phyloP scores from a whole-genome alignment of 2,113 vertebrate genomes.

The Scopus umbretta region DNA sequence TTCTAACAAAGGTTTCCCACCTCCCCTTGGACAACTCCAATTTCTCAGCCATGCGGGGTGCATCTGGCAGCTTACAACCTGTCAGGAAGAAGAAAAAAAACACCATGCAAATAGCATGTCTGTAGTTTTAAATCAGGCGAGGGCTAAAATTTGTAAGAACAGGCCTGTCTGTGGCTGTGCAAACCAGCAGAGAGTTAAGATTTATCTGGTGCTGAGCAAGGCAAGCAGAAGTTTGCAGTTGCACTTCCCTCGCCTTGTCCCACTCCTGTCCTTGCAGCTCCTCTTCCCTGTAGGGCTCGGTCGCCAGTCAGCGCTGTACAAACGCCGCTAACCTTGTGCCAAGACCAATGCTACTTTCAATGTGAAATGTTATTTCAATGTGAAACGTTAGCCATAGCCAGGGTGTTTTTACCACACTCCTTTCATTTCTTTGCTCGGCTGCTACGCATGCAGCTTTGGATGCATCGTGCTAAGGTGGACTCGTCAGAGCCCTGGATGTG shows the following conservation, averaged over 20 bases:
- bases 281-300: not conserved
- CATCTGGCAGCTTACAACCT: not conserved
- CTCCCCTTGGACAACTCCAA: not conserved
- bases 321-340: not conserved
- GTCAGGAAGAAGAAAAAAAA: not conserved
- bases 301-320: not conserved
- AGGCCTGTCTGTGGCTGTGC: not conserved
- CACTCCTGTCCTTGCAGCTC: not conserved
- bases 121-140: slow-evolving; percentile 27
- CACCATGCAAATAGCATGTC: not conserved
- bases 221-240: slow-evolving; percentile 1
- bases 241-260: not conserved
- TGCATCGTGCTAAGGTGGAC: not conserved
- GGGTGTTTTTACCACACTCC: not conserved
- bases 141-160: slow-evolving; percentile 28
- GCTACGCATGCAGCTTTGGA: not conserved
- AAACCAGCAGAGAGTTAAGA: not conserved
- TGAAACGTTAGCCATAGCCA: not conserved
- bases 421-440: not conserved
- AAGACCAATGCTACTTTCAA: not conserved
- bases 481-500: not conserved
- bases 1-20: not conserved
- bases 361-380: not conserved
- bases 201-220: not conserved
- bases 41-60: not conserved